Base-by-base conservation (phyloP, 2,888 invertebrate genomes). In the Agonopterix heracliana region DNA sequence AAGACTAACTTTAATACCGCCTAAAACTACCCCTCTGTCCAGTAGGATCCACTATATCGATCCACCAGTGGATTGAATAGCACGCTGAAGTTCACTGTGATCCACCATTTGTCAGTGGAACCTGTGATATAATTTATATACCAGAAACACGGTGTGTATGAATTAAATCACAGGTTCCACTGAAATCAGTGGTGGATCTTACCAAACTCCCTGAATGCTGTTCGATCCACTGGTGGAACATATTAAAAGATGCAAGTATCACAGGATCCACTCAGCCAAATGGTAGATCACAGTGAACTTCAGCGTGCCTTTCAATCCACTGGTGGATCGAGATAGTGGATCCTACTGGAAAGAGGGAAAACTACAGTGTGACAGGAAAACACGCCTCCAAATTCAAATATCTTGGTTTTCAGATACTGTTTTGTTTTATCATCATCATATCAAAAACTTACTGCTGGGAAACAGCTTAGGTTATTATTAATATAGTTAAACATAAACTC, bases 271-370 rank as follows among this genome's bases (percentile, higher is more conserved):
- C 44, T 34, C 44, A 44, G 34, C 9, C 44, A 10, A 44, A 44
- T 44, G 42, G 42, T 42, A 13, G 42, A 42, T 42, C 42, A 13
- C 42, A 42, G 14, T 13, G 42, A 42, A 42, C 42, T 42, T 42
- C 14, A 13, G 5, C 42, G 14, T 42, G 14, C 42, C 13, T 13
- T 42, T 13, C 3, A 42, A 13, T 42, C 42, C 42, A 42, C 42
- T 42, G 42, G 42, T 42, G 42, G 42, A 42, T 42, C 42, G 14
- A 42, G 42, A 42, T 42, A 13, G 42, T 42, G 42, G 42, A 14
- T 42, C 42, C 42, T 42, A 42, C 42, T 11, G 14, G 42, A 42
- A 4, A 42, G 14, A 42, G 54, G 50, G 51, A 35, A 35, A 35
- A 8, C 4, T 4, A 35, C 9, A 35, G 35, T n/a, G 41, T 41